Base-by-base conservation (phyloP, 37 sponge, comb jelly and placozoan species). In the Corticium candelabrum region DNA sequence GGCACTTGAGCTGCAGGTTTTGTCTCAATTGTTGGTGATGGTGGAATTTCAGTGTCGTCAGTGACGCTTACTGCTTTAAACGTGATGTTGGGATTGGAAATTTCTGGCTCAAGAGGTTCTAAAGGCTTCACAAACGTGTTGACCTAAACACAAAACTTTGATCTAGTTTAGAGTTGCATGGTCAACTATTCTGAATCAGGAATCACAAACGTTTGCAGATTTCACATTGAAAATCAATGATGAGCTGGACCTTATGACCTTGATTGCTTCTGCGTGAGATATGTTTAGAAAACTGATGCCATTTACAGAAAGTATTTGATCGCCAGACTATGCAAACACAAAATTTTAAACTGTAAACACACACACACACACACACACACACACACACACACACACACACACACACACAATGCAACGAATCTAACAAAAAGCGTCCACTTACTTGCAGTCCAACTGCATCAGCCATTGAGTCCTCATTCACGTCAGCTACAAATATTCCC, bases 401-500 rank as follows among this genome's bases (percentile, higher is more conserved):
- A 50, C 62, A 21, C 62, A 50, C 62, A 50, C 21, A 50, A 50
- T 50, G n/a, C n/a, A n/a, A n/a, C n/a, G n/a, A n/a, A n/a, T n/a
- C n/a, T n/a, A n/a, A n/a, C n/a, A n/a, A n/a, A n/a, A n/a, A n/a
- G n/a, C n/a, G n/a, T 50, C 62, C 21, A 50, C 11, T 50, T 27
- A 50, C 62, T 21, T 50, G 62, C 21, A 50, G 62, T 27, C 62
- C 62, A 21, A 50, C 62, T 50, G 11, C 21, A 50, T 50, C 62
- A 50, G 62, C 62, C 62, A 50, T 11, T 50, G 62, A 27, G 11
- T 21, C 62, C 62, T 11, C 15, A 11, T 50, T 11, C 21, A 50
- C 62, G 62, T 50, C 62, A 50, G 62, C 62, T 50, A 50, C 62
- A 50, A 50, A 50, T 50, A 50, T 50, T 50, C 62, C 62, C 62